Evolutionary conservation across 1,140 invertebrate species (phyloP).

Genomic region (Drosophila insularis): DNA sequence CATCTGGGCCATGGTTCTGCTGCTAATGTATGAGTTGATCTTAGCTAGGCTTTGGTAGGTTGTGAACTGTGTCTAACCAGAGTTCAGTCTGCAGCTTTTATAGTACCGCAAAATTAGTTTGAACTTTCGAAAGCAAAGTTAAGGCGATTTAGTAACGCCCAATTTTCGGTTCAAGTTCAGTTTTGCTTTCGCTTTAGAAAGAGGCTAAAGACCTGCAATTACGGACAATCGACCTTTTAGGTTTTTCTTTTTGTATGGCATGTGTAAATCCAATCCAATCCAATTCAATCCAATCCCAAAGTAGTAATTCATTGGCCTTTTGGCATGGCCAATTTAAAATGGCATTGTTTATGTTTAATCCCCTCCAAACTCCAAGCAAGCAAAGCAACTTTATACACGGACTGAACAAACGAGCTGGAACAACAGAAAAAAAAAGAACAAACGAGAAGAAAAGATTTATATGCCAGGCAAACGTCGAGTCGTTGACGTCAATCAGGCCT

Average conservation of each 20-base stretch:
- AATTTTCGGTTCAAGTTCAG: slow-evolving; percentile 61
- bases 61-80: slow-evolving; percentile 59
- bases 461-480: slow-evolving; percentile 65
- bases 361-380: slow-evolving; percentile 9
- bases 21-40: slow-evolving; percentile 61
- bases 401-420: slow-evolving; percentile 60
- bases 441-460: slow-evolving; percentile 60
- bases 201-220: slow-evolving; percentile 39
- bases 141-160: slow-evolving; percentile 58
- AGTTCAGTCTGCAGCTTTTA: slow-evolving; percentile 41
- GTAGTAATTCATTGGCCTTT: slow-evolving; percentile 68
- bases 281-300: slow-evolving; percentile 41
- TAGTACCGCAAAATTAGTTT: slow-evolving; percentile 22
- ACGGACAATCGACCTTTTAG: slow-evolving; percentile 30
- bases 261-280: slow-evolving; percentile 33
- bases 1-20: slow-evolving; percentile 68
- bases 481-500: slow-evolving; percentile 78
- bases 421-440: neutral
- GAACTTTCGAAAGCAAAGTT: slow-evolving; percentile 57
- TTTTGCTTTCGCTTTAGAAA: slow-evolving; percentile 53
- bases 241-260: slow-evolving; percentile 18
- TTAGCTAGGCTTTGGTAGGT: slow-evolving; percentile 49
- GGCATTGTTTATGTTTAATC: slow-evolving; percentile 79
- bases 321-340: slow-evolving; percentile 77
- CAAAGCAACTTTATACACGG: neutral